A percentile compares a stretch with the other conserved stretches of the same genome.
Conservation (phyloP, 2,113 vertebrate species). For the Gavialis gangeticus region DNA sequence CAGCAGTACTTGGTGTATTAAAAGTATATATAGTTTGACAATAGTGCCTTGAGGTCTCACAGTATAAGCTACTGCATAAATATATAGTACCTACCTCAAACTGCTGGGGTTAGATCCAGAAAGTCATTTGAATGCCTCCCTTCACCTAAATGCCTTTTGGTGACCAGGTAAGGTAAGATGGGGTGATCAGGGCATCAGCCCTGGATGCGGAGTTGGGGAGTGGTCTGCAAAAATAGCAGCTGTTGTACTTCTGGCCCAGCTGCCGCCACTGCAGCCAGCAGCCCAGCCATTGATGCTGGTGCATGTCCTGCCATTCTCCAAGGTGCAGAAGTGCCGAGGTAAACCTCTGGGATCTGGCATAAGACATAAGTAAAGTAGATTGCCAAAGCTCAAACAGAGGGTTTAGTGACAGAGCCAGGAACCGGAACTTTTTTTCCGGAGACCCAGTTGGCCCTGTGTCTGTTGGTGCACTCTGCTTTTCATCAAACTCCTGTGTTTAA, state of each 20-base stretch:
- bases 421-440: not conserved
- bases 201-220: no score
- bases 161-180: no score
- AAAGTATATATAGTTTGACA: not conserved
- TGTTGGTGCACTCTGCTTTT: slow-evolving; percentile 9
- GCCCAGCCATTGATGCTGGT: no score
- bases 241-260: no score
- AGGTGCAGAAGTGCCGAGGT: no score
- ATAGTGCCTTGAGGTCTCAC: not conserved
- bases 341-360: no score
- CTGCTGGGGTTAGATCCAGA: not conserved
- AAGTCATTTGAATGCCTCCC: not conserved
- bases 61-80: slow-evolving; percentile 5
- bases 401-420: not conserved
- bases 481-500: slow-evolving; percentile 50
- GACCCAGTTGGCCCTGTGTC: not conserved
- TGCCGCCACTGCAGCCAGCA: no score
- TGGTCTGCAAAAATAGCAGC: no score
- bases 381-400: not conserved
- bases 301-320: no score
- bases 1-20: slow-evolving; percentile 2
- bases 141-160: no score
- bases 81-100: slow-evolving; percentile 1
- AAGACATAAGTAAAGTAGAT: not conserved
- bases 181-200: no score